Base-by-base conservation (phyloP, 2,113 vertebrate species). In the Phalacrocorax pelagicus region DNA sequence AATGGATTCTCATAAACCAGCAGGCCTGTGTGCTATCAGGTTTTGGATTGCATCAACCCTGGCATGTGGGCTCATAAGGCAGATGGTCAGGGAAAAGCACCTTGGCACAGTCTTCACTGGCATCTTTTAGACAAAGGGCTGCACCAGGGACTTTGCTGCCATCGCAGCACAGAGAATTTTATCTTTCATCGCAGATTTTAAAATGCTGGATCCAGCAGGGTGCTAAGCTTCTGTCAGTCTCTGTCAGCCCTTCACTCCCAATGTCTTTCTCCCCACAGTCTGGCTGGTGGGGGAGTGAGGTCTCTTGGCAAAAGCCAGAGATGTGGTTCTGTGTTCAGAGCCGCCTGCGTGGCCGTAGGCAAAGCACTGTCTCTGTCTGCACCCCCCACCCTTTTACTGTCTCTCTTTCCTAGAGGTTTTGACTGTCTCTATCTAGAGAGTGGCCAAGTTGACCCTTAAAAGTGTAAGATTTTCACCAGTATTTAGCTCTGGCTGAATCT, bases 11-110 rank as follows among this genome's bases (percentile, higher is more conserved):
- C 98, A 95, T 95, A 97, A 97, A 98, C 34, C 96, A 94, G 83
- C 97, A 97, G 96, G 96, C 91, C 96, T 81, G 97, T 94, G 97
- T 49, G 72, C 97, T 96, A 79, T 91, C 91, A 95, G 97, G 77
- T 92, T 97, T 97, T 97, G 97, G 97, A 97, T 98, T 94, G 95
- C 91, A 97, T 74, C 93, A 80, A 95, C 96, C 97, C 96, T 97
- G 96, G 97, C 96, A 97, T 91, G 95, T 81, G 95, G 92, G 75
- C 94, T 97, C 90, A 40, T 80, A 75, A 92, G 95, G 97, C 98
- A 98, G 96, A 97, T 97, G 96, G 96, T 97, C 97, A 97, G 92
- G 91, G 95, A 97, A 96, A 95, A 96, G 73, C 94, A 95, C 90
- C 91, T 97, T 92, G 95, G 96, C 97, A 96, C 96, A 70, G 95